A percentile compares a stretch with the other conserved stretches of the same genome.
These are phyloP conservation scores for Leptoteleia sp. DNA, from an alignment of 1,140 invertebrate species.

Conservation along the genomic window DNA sequence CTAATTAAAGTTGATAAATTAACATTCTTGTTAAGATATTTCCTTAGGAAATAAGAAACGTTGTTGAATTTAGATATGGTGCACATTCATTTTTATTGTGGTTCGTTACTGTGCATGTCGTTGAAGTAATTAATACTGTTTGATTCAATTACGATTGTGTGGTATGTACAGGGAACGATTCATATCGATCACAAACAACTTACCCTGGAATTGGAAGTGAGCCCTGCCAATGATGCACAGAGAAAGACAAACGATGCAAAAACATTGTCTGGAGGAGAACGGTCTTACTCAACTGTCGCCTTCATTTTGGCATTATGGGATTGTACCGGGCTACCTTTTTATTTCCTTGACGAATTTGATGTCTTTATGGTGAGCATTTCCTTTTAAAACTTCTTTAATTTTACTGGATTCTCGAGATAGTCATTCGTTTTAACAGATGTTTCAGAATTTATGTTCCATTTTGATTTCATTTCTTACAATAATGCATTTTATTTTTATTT, in stretches of 20 bases:
- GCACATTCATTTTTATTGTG: too few species aligned
- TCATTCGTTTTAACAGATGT: too few species aligned
- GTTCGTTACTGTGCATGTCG: background rate
- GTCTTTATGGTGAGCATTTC: conserved; percentile 93
- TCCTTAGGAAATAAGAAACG: too few species aligned
- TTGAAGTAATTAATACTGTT: conserved; percentile 4
- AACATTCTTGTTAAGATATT: conserved; percentile 1
- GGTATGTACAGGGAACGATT: conserved; percentile 81
- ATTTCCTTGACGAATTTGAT: conserved; percentile 98
- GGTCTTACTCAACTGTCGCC: conserved; percentile 96
- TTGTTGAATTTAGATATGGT: too few species aligned
- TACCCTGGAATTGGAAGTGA: conserved; percentile 83
- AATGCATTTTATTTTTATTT: too few species aligned
- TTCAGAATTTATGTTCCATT: too few species aligned
- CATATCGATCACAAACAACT: conserved; percentile 83
- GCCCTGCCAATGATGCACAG: conserved; percentile 78
- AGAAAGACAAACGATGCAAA: conserved; percentile 72
- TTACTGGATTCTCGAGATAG: too few species aligned
- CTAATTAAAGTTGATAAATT: too few species aligned
- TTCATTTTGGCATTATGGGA: conserved; percentile 97
- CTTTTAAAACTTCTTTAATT: too few species aligned
- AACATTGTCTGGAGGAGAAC: conserved; percentile 95
- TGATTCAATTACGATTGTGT: conserved; percentile 17
- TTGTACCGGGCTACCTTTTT: conserved; percentile 93
- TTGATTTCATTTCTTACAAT: too few species aligned